A percentile compares a stretch with the other conserved stretches of the same genome.
These are phyloP conservation scores for Orchesella cincta DNA, from an alignment of 1,140 invertebrate genomes.

Conservation along the genomic window DNA sequence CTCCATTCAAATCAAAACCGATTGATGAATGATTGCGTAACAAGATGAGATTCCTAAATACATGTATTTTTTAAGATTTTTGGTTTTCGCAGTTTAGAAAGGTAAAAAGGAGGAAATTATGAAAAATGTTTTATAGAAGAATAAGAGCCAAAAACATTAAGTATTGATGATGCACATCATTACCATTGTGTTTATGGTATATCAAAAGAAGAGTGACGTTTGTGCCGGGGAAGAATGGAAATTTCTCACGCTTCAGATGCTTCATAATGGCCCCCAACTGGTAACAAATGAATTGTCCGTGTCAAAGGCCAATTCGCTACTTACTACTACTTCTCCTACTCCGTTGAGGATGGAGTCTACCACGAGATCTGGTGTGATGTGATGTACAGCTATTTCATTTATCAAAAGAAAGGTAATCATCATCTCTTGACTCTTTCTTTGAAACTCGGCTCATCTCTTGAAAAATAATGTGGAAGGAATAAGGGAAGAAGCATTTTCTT, in stretches of 20 bases:
- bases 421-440: constrained; percentile 26
- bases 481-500: constrained; percentile 15
- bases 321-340: constrained; percentile 27
- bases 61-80: no score
- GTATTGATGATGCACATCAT: not conserved
- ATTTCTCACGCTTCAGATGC: constrained; percentile 50
- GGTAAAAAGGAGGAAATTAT: no score
- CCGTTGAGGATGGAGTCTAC: not conserved
- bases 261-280: constrained; percentile 47
- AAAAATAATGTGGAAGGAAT: not conserved
- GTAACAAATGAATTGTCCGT: constrained; percentile 50
- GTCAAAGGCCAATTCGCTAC: constrained; percentile 52
- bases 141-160: no score
- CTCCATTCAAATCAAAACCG: no score
- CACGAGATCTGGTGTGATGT: not conserved
- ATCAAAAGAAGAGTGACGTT: not conserved
- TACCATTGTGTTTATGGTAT: not conserved
- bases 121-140: no score
- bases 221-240: constrained; percentile 24
- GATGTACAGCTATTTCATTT: not conserved
- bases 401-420: constrained; percentile 38
- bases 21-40: no score
- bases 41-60: no score
- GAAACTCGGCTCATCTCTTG: constrained; percentile 12
- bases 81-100: no score